Evolutionary conservation across 2,113 vertebrate species (phyloP).

Genomic region (Erpornis zantholeuca): DNA sequence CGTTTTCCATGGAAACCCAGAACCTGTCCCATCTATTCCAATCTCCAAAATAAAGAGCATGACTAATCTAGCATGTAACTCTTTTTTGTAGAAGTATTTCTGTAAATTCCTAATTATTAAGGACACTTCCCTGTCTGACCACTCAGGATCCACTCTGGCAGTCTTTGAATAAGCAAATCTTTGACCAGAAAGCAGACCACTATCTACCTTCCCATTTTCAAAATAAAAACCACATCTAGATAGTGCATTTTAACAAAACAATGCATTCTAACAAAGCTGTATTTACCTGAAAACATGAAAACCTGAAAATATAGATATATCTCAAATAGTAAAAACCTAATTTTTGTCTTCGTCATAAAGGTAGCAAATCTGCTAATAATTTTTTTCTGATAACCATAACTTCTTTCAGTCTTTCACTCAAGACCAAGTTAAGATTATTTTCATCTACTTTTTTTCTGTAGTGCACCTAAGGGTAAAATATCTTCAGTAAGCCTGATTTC

Average conservation of each 20-base stretch:
- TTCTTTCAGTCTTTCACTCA: neutral
- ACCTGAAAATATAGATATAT: neutral
- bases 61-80: neutral
- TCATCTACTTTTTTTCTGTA: neutral
- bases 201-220: neutral
- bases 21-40: neutral
- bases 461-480: neutral
- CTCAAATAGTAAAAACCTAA: neutral
- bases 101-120: neutral
- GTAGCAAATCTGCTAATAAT: neutral
- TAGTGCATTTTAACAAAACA: neutral
- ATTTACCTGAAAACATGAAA: neutral
- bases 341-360: neutral
- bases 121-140: neutral
- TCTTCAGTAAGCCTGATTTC: neutral
- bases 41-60: neutral
- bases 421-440: neutral
- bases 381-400: neutral
- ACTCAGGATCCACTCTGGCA: neutral
- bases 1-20: neutral
- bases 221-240: neutral
- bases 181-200: neutral
- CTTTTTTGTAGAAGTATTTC: neutral
- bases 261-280: neutral
- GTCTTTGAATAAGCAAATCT: neutral